Base-by-base conservation (phyloP, 2,888 invertebrate genomes). In the Aquatica leii region DNA sequence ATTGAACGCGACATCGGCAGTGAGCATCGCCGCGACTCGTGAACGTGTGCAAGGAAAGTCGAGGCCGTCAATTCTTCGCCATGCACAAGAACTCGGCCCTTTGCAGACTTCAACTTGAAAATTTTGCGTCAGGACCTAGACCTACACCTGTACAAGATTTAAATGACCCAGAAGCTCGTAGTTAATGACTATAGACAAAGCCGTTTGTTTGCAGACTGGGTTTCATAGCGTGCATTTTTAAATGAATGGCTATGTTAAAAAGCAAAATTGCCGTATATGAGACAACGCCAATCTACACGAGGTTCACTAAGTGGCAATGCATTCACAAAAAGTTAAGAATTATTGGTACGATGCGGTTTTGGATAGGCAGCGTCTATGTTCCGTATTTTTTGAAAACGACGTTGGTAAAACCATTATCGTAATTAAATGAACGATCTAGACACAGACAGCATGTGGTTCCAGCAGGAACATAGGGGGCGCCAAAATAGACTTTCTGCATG, bases 81-180 rank as follows among this genome's bases (percentile, higher is more conserved):
- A 41, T 54, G 58, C 61, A 58, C 65, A 67, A 58, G 52, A 62
- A 65, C 61, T 65, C 61, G 67, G 71, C 65, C 71, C 73, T 71
- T 71, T 68, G 67, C 67, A 70, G 64, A 70, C 73, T 65, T 71
- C 73, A 73, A 71, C 70, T 71, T 71, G 68, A 71, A 58, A 65
- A 65, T 65, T 64, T 66, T 66, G 58, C n/a, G n/a, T n/a, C n/a
- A n/a, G n/a, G n/a, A n/a, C n/a, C n/a, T n/a, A n/a, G n/a, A n/a
- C n/a, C n/a, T n/a, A n/a, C n/a, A n/a, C n/a, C n/a, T n/a, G n/a
- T n/a, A n/a, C n/a, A n/a, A n/a, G n/a, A n/a, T n/a, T n/a, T n/a
- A n/a, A n/a, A n/a, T n/a, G n/a, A n/a, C n/a, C n/a, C n/a, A n/a
- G n/a, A n/a, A n/a, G n/a, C n/a, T n/a, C n/a, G n/a, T n/a, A n/a